Base-by-base conservation (phyloP, 2,888 invertebrate species). In the Hirtodrosophila cameraria region DNA sequence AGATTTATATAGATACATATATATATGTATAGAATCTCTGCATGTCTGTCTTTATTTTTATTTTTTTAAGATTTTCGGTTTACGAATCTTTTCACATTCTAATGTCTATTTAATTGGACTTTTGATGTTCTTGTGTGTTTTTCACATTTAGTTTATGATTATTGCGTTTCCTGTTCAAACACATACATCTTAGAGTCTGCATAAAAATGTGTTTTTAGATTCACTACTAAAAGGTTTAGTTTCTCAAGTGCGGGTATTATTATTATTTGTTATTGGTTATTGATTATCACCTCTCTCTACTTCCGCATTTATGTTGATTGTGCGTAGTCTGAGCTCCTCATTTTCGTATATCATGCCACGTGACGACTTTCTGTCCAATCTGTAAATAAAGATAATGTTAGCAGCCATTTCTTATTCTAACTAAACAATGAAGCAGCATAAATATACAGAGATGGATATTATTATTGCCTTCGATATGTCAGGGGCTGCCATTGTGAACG, bases 341-440 rank as follows among this genome's bases (percentile, higher is more conserved):
- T 97, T 97, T 92, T 97, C 97, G 92, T 96, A 97, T 81, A 97
- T 94, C 96, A 97, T 97, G 73, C 97, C 97, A 90, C 97, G 94
- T 70, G 97, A 96, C 50, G 97, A 96, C 91, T 96, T 96, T 88
- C 96, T 94, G 92, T 97, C 97, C 92, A 97, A 94, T 92, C 95
- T 95, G 90, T 20, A 88, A 88, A 6, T 23, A 13, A 2, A n/a
- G 7, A 8, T 12, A 23, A n/a, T 28, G 2, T 58, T 15, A 38
- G 30, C 9, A 39, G 3, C 2, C 9, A 20, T 23, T 9, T n/a
- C 13, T 27, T 7, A 12, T 6, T 6, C n/a, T 31, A 4, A 1
- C 18, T 18, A 9, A 9, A 6, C 3, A 6, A n/a, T 9, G 11
- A 43, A 27, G 28, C 8, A 11, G 2, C 2, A 57, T 8, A n/a